A percentile compares a stretch with the other conserved stretches of the same genome.
Evolutionary conservation across 2,113 vertebrate genomes (phyloP).

Genomic region (Bubalus kerabau): DNA sequence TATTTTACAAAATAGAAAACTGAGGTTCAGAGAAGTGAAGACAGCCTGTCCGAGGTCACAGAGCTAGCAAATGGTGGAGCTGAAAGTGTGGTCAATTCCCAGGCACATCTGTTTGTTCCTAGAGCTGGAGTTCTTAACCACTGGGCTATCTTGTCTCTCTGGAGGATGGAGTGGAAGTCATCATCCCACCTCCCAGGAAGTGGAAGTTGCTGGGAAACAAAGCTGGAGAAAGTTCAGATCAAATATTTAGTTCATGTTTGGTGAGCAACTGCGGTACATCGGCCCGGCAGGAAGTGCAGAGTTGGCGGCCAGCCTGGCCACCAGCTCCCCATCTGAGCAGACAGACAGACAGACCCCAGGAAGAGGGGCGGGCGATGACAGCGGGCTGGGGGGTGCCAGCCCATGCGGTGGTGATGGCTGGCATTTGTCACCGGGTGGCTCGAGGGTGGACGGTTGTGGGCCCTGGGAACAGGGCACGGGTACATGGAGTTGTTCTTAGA

Average conservation of each 20-base stretch:
- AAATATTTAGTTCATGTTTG: conserved; percentile 33
- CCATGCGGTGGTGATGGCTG: background rate
- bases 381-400: background rate
- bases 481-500: background rate
- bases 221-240: conserved; percentile 36
- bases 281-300: conserved; percentile 41
- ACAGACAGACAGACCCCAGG: conserved; percentile 65
- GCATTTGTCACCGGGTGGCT: conserved; percentile 5
- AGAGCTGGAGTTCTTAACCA: background rate
- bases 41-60: background rate
- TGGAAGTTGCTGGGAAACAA: conserved; percentile 31
- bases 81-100: rapidly evolving
- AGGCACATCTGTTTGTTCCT: background rate
- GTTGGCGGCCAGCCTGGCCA: conserved; percentile 49
- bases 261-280: conserved; percentile 19
- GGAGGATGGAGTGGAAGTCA: background rate
- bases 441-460: background rate
- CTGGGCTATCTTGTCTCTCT: background rate
- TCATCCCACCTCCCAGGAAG: background rate
- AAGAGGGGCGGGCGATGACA: conserved; percentile 32
- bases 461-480: background rate
- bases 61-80: background rate
- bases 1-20: background rate
- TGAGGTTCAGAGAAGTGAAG: background rate
- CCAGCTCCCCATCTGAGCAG: conserved; percentile 60